Conservation (phyloP, 2,113 vertebrate species). For the Pogona vitticeps region DNA sequence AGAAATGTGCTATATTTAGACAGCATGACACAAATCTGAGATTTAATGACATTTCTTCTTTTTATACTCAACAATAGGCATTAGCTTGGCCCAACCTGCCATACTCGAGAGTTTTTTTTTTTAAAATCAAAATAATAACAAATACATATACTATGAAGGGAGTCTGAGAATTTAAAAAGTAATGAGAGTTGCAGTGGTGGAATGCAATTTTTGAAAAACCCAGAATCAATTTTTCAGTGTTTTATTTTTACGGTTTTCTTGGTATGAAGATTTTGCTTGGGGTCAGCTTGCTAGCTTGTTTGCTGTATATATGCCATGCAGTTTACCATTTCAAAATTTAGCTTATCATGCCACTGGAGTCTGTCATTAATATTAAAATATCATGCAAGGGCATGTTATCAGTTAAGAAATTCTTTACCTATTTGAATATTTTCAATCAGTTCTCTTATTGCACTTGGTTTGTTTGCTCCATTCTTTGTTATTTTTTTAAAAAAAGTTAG, state of each 20-base stretch:
- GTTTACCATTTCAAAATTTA: constrained; percentile 82
- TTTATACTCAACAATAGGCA: constrained; percentile 75
- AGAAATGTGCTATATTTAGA: constrained; percentile 78
- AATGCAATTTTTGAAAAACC: constrained; percentile 13
- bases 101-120: constrained; percentile 56
- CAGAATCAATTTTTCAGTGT: constrained; percentile 28
- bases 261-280: constrained; percentile 67
- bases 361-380: constrained; percentile 72
- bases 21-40: constrained; percentile 52
- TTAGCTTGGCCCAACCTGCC: constrained; percentile 57
- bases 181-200: neutral
- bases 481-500: constrained; percentile 71
- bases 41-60: constrained; percentile 73
- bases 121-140: constrained; percentile 15
- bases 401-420: constrained; percentile 67
- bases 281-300: constrained; percentile 74
- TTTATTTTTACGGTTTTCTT: constrained; percentile 33
- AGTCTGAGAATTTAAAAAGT: constrained; percentile 25
- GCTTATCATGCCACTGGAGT: constrained; percentile 89
- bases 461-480: constrained; percentile 68
- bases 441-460: constrained; percentile 82
- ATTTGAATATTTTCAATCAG: constrained; percentile 63
- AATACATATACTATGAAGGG: constrained; percentile 46
- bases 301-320: constrained; percentile 89
- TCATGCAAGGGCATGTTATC: constrained; percentile 79